Evolutionary conservation across 2,797 vertebrate genomes (phyloP), one percentile per base, ranked within the genome.

Genomic region (Dendrocincla tyrannina): DNA sequence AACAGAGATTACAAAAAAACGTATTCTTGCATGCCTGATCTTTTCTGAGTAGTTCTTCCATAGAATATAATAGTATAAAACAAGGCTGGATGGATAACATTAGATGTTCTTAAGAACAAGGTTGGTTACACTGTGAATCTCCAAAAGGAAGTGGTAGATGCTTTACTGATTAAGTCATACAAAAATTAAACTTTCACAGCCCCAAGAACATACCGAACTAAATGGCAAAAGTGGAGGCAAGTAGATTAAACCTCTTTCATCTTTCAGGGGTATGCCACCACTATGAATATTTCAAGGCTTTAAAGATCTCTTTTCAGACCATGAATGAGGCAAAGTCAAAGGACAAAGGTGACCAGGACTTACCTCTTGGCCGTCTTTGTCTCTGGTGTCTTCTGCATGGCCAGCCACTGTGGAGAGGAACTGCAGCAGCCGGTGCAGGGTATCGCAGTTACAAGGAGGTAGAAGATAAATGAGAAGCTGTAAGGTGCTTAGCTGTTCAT

Each of bases 361-460:
- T 91, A 99, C 99, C 98, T 99, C 98, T 59, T 98, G 98, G n/a
- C 99, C 98, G 3, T 98, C 98, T 94, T 97, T 98, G 96, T 98
- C 98, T 72, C 97, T 89, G 62, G 97, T 95, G 93, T 99, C 98
- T 27, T 99, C 98, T 27, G 99, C 99, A 2, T 99, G 99, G 75
- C 97, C 97, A 94, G 99, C 99, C 95, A 99, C 99, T 8, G 98
- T 99, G 93, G 98, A 98, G 96, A 99, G 98, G 97, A 99, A 99
- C 95, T 98, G 98, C 46, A 99, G 98, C 83, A 99, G 98, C 49
- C 99, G 98, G 95, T 99, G 99, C 58, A 99, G 98, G 7, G 99
- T 99, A 97, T 99, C 99, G 52, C 99, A 99, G 98, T 99, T 99
- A 97, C 99, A 99, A 85, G 99, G 98, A 95, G 99, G 99, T 97